phyloP scores from a whole-genome alignment of 2,888 invertebrate genomes.

The Onchidella celtica region DNA sequence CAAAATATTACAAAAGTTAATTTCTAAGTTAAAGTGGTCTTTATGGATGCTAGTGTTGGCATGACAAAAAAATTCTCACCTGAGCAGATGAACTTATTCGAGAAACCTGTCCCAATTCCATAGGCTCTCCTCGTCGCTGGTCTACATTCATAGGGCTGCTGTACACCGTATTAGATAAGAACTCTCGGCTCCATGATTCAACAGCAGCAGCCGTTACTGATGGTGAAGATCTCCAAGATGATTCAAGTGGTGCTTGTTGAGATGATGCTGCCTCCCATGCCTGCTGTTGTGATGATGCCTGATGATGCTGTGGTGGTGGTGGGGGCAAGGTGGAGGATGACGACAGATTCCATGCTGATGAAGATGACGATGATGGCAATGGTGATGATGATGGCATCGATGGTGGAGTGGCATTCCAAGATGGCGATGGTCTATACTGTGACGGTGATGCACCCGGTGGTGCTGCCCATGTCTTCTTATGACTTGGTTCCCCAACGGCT shows the following conservation, averaged over 20 bases:
- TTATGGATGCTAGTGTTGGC: no score
- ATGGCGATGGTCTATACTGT: conserved; percentile 20
- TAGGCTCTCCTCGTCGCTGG: neutral
- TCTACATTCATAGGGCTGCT: neutral
- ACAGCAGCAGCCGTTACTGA: conserved; percentile 9
- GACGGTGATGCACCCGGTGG: conserved; percentile 13
- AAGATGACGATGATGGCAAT: conserved; percentile 29
- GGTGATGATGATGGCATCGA: conserved; percentile 27
- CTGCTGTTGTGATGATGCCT: neutral
- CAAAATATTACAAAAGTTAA: no score
- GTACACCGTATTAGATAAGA: neutral
- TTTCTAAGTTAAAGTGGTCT: no score
- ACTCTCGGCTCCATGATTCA: conserved; percentile 44
- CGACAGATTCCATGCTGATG: conserved; percentile 12
- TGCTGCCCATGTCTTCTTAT: neutral
- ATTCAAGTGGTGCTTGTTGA: neutral
- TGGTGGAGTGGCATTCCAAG: conserved; percentile 38
- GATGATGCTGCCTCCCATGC: conserved; percentile 1
- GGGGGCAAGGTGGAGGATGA: conserved; percentile 6
- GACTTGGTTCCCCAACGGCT: no score
- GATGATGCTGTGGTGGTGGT: neutral
- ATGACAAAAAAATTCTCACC: neutral
- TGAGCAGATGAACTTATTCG: neutral
- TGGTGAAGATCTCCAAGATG: conserved; percentile 24
- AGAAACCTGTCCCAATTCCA: neutral